A percentile compares a stretch with the other conserved stretches of the same genome.
Evolutionary conservation across 2,797 vertebrate genomes (phyloP).

Genomic region (Tapirus indicus): DNA sequence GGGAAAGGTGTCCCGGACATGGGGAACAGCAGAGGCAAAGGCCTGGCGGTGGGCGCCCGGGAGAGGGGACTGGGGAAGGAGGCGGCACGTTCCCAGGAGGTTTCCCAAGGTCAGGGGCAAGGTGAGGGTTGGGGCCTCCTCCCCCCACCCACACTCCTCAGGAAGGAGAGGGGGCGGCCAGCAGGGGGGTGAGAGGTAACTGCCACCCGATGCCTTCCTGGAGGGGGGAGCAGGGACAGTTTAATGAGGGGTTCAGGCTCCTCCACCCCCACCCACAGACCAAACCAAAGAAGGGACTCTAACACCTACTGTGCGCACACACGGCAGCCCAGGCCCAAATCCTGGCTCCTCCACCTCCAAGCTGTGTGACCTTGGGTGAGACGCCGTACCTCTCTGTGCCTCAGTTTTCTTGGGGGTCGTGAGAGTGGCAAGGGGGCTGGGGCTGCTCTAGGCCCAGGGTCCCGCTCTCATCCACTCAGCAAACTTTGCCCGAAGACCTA

Average conservation of each 20-base stretch:
- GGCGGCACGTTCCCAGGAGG: background rate
- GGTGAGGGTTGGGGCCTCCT: background rate
- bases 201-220: background rate
- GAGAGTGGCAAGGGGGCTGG: rapidly evolving
- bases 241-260: background rate
- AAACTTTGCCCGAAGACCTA: background rate
- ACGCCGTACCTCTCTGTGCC: background rate
- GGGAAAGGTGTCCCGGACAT: background rate
- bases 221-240: background rate
- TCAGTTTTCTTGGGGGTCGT: rapidly evolving
- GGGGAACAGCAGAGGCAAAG: background rate
- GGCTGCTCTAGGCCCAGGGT: background rate
- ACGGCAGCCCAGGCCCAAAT: rapidly evolving
- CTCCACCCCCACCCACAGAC: background rate
- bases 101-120: constrained; percentile 44
- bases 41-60: background rate
- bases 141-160: background rate
- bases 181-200: background rate
- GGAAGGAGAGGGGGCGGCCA: background rate
- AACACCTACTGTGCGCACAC: background rate
- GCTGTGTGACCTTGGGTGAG: constrained; percentile 48
- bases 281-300: background rate
- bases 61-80: background rate
- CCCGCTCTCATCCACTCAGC: background rate
- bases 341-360: rapidly evolving